Conservation (phyloP, 2,113 vertebrate genomes). For the Apus apus region DNA sequence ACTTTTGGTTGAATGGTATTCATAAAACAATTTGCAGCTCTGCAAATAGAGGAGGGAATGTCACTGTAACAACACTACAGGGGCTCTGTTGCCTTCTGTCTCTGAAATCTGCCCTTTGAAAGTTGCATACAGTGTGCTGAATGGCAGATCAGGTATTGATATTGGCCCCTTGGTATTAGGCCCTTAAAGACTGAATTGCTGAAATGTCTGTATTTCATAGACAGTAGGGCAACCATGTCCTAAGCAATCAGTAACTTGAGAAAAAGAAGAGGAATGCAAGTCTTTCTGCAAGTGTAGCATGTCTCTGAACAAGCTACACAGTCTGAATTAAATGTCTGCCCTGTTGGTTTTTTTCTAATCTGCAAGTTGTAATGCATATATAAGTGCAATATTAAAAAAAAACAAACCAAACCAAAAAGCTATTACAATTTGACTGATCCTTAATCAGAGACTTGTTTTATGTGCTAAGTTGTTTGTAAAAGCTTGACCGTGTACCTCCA, state of each 20-base stretch:
- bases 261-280: background rate
- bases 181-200: background rate
- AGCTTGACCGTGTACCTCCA: background rate
- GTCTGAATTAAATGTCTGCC: background rate
- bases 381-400: background rate
- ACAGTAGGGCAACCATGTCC: background rate
- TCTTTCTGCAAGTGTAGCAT: background rate
- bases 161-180: background rate
- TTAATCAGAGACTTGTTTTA: background rate
- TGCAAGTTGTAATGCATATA: background rate
- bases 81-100: background rate
- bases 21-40: constrained; percentile 3
- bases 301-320: background rate
- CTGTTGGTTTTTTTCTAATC: background rate
- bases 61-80: constrained; percentile 4
- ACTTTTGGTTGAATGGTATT: background rate
- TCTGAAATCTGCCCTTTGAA: constrained; percentile 10
- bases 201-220: background rate
- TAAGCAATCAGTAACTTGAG: background rate
- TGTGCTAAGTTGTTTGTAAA: background rate
- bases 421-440: background rate
- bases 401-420: background rate
- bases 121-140: background rate
- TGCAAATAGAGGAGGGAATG: background rate
- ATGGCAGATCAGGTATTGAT: constrained; percentile 26